A percentile compares a stretch with the other conserved stretches of the same genome.
Conservation (phyloP, 1,140 invertebrate genomes). For the Chironomus striatipennis region DNA sequence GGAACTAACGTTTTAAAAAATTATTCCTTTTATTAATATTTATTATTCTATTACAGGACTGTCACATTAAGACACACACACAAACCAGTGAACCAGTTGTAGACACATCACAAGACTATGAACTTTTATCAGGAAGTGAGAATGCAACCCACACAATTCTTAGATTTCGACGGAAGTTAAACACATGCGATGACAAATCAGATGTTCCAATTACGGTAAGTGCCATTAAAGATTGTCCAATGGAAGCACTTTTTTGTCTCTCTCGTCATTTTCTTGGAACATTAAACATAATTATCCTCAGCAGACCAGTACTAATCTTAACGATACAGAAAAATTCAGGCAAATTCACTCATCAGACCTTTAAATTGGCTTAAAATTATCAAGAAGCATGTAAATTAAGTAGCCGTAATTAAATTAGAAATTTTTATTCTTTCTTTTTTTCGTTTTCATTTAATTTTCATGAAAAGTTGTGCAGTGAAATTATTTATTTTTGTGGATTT, state of each 20-base stretch:
- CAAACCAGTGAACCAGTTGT: constrained; percentile 45
- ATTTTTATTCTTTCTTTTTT: too few relatives aligned
- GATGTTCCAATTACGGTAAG: constrained; percentile 20
- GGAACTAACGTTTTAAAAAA: too few relatives aligned
- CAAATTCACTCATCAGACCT: background rate
- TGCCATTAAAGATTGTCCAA: background rate
- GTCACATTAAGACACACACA: constrained; percentile 53
- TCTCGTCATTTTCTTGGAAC: background rate
- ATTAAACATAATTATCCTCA: background rate
- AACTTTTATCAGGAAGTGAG: constrained; percentile 56
- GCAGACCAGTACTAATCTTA: background rate
- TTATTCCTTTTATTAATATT: background rate
- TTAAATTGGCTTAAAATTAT: background rate
- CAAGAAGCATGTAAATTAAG: background rate
- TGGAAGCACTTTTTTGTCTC: too few relatives aligned
- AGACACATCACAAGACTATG: constrained; percentile 61
- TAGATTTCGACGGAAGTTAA: constrained; percentile 57
- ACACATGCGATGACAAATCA: constrained; percentile 55
- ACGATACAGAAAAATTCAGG: background rate
- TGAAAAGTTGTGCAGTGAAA: too few relatives aligned
- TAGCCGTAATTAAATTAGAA: background rate
- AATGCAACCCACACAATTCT: constrained; percentile 64
- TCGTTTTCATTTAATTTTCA: too few relatives aligned
- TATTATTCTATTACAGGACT: constrained; percentile 49
- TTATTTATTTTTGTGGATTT: background rate